phyloP scores from a whole-genome alignment of 2,113 vertebrate species.

The Panthera tigris region DNA sequence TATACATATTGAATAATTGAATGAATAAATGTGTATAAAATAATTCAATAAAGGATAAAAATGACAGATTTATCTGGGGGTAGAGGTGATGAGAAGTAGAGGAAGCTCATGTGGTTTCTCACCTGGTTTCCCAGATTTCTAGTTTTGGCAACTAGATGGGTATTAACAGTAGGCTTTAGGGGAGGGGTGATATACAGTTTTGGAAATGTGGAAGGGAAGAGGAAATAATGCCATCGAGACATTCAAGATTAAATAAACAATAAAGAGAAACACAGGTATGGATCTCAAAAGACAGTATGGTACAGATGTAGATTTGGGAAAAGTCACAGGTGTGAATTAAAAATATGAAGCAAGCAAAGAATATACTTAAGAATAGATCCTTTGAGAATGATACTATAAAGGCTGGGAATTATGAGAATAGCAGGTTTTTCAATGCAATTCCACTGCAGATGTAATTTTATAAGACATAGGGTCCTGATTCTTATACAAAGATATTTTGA shows the following conservation, averaged over 20 bases:
- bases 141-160: background rate
- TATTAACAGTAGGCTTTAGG: background rate
- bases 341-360: background rate
- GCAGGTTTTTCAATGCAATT: background rate
- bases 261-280: background rate
- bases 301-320: background rate
- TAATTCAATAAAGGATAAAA: background rate
- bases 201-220: background rate
- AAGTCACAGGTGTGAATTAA: background rate
- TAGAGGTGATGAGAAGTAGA: background rate
- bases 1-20: background rate
- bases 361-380: background rate
- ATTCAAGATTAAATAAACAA: background rate
- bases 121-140: background rate
- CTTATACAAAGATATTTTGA: background rate
- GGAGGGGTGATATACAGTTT: background rate
- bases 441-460: background rate
- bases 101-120: background rate
- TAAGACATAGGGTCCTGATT: background rate
- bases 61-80: background rate
- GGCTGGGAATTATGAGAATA: background rate
- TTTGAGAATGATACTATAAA: background rate
- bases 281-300: background rate
- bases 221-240: background rate
- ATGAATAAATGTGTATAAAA: background rate